Base-by-base conservation (phyloP, 2,797 vertebrate genomes). In the Cyclopterus lumpus region DNA sequence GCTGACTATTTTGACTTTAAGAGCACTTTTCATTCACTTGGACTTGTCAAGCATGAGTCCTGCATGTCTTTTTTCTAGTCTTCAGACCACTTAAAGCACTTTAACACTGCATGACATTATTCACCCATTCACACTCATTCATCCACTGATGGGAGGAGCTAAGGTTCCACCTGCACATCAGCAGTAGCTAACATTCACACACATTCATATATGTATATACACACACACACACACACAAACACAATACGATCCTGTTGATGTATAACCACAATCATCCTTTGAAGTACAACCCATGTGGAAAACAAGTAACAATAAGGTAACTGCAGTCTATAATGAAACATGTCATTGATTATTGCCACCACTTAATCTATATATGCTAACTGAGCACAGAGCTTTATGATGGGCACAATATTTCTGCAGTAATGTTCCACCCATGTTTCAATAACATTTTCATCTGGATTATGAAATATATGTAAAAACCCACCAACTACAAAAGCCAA, bases 391-490 rank as follows among this genome's bases (percentile, higher is more conserved):
- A 54, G 6, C n/a, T 14, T 34, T 28, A 16, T 60, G 8, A 32
- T 61, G 28, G 8, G 24, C 49, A 32, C 4, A 53, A 12, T 18
- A n/a, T 36, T 60, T 42, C 65, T 38, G 14, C 55, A 59, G 12
- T 70, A 1, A 10, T 61, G 79, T 58, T 76, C 58, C 53, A 44
- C 63, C 51, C 32, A 73, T 2, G 5, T 73, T 75, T 70, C 59
- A 69, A 22, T 53, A 60, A 48, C 14, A 38, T 49, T 59, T 63
- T 54, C 40, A 16, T 38, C 57, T 72, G 64, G 60, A 81, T 81
- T 80, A 80, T 76, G 60, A 55, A 15, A 28, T 55, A 55, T 28
- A 54, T 30, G 54, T 15, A 28, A 53, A 82, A 74, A 72, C n/a
- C 26, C 38, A 57, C 18, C 16, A 57, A 62, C 28, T 55, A 46